A percentile compares a stretch with the other conserved stretches of the same genome.
phyloP scores from a whole-genome alignment of 2,113 vertebrate genomes.

The Chinchilla lanigera region DNA sequence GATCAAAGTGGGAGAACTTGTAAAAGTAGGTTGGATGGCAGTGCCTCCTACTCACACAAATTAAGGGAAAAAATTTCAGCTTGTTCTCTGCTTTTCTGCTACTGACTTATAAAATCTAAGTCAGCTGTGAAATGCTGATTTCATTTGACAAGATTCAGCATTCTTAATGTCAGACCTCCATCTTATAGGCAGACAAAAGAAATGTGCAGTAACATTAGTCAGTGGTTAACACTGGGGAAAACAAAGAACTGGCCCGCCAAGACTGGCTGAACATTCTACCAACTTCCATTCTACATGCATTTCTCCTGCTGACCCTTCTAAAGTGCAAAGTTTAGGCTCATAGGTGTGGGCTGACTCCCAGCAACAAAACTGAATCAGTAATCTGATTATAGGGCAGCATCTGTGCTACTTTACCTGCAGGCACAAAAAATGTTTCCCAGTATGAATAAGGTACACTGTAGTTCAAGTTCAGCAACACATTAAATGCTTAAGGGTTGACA shows the following conservation, averaged over 20 bases:
- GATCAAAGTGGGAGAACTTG: background rate
- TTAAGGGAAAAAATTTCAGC: background rate
- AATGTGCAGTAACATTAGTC: background rate
- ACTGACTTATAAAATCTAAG: background rate
- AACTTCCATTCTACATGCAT: background rate
- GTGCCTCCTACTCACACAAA: background rate
- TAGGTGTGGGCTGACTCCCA: background rate
- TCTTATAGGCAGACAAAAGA: background rate
- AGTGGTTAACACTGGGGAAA: background rate
- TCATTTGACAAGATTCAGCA: background rate
- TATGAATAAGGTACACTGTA: background rate
- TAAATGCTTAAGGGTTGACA: background rate
- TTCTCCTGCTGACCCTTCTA: background rate
- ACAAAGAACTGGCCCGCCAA: background rate
- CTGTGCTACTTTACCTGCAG: background rate
- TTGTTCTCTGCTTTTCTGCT: background rate
- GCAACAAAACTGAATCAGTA: conserved; percentile 32
- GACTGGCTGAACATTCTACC: background rate
- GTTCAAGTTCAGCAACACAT: background rate
- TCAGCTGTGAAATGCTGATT: conserved; percentile 26
- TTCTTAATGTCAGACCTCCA: background rate
- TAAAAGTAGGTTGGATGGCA: background rate
- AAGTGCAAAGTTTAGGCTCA: background rate
- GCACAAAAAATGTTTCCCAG: background rate
- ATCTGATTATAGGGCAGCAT: background rate